Percentiles rank a stretch among this genome's conserved stretches.
These are phyloP conservation scores for Chlorospingus flavigularis DNA, from an alignment of 2,797 vertebrate genomes.

Conservation along the genomic window DNA sequence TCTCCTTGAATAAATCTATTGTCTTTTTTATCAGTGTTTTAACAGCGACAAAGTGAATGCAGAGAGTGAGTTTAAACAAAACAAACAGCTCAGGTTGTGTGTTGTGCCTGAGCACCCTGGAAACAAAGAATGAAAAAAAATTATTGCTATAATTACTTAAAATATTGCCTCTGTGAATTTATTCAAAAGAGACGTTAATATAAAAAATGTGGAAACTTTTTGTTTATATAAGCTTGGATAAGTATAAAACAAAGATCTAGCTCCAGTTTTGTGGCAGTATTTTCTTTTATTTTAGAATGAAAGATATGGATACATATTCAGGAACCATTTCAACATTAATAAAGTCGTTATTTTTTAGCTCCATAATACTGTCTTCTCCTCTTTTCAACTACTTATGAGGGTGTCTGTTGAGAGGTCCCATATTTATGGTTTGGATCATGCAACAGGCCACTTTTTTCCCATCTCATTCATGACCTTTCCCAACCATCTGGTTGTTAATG, in stretches of 20 bases:
- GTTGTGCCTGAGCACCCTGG: background rate
- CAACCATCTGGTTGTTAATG: slow-evolving; percentile 6
- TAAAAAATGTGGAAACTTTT: background rate
- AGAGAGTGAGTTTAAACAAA: background rate
- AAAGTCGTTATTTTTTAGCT: background rate
- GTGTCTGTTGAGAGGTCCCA: slow-evolving; percentile 9
- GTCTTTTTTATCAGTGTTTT: slow-evolving; percentile 10
- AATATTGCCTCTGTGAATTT: background rate
- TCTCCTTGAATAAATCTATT: background rate
- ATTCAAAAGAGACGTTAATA: background rate
- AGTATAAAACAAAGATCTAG: slow-evolving; percentile 12
- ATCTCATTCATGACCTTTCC: background rate
- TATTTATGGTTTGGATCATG: slow-evolving; percentile 30
- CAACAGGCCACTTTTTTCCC: background rate
- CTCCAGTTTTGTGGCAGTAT: background rate
- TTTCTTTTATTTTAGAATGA: slow-evolving; percentile 6
- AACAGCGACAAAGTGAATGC: background rate
- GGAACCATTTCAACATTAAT: background rate
- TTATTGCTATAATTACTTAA: background rate
- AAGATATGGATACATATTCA: background rate
- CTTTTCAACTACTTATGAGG: background rate
- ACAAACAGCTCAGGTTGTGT: background rate
- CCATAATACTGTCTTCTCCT: background rate
- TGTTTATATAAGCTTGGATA: slow-evolving; percentile 16
- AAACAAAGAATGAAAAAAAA: background rate